phyloP scores from a whole-genome alignment of 2,113 vertebrate genomes.

The Poeciliopsis occidentalis region DNA sequence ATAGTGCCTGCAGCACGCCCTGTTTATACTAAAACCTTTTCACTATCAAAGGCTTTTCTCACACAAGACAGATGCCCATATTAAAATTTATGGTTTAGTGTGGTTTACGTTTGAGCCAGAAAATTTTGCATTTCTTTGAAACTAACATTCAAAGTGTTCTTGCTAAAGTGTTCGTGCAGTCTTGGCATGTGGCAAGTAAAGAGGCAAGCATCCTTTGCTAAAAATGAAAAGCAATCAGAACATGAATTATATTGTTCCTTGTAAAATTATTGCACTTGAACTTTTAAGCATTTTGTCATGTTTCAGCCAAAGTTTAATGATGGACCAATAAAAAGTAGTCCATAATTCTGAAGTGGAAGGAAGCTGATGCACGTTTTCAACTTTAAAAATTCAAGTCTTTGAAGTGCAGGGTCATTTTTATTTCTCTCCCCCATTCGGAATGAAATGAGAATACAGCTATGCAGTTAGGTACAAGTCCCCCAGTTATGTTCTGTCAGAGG shows the following conservation, averaged over 20 bases:
- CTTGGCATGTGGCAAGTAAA: background rate
- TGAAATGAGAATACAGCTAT: too few relatives aligned
- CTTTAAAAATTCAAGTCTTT: background rate
- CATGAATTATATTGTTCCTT: background rate
- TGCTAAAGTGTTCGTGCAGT: too few relatives aligned
- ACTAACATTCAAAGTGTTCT: background rate
- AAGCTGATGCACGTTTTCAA: background rate
- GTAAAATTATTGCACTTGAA: background rate
- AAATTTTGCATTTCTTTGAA: background rate
- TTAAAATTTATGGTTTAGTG: background rate
- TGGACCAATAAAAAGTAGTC: background rate
- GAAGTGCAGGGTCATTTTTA: background rate
- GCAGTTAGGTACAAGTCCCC: too few relatives aligned
- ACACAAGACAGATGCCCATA: background rate
- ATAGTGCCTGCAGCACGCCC: background rate
- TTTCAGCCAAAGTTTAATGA: background rate
- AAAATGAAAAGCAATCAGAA: background rate
- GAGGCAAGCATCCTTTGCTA: background rate
- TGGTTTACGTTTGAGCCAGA: background rate
- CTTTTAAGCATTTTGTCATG: background rate
- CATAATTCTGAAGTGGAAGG: background rate
- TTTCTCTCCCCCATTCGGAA: too few relatives aligned
- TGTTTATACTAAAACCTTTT: background rate
- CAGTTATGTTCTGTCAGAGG: too few relatives aligned
- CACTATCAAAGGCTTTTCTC: slow-evolving; percentile 5